Evolutionary conservation across 2,888 invertebrate genomes (phyloP), one percentile per base, ranked within the genome.

Genomic region (Pheosia tremula): DNA sequence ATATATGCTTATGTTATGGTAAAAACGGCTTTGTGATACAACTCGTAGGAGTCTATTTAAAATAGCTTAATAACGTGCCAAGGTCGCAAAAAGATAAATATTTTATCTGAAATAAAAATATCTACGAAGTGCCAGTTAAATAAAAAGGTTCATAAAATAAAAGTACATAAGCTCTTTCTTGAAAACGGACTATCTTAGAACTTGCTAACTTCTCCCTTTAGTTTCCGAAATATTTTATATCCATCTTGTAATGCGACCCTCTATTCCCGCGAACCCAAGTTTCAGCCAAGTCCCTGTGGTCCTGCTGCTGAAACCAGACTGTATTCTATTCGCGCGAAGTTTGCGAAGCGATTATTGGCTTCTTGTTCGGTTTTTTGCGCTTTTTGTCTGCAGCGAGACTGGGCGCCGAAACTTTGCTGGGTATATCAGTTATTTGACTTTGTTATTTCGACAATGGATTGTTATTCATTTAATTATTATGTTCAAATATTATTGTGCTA

Each of bases 361-460:
- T 50, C 47, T 50, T 24, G 50, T 50, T 24, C 1, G 2, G 24
- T 50, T 24, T 50, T 50, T 50, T 50, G 50, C 24, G 24, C 50
- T 50, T 50, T 24, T 50, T 24, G 50, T 50, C 50, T 47, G 47
- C 47, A n/a, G n/a, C n/a, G 50, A 24, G 50, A 8, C 50, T 50
- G 24, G 50, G 24, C 50, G 50, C 24, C 24, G 50, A 24, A 50
- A 50, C 7, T 50, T 50, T 24, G 3, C 24, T 50, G 50, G 8
- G 5, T 24, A 50, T 6, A 10, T 24, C 24, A 24, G 49, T 49
- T 49, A 49, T 49, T n/a, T 3, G 5, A n/a, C 7, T 24, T 24
- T 24, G 24, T 24, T 50, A 24, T 3, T 24, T 50, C n/a, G 24
- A 11, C 0, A 47, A n/a, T 4, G 45, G 45, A 47, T 47, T 47